Evolutionary conservation across 2,797 vertebrate species (phyloP), one percentile per base, ranked within the genome.

Genomic region (Spea hammondii): DNA sequence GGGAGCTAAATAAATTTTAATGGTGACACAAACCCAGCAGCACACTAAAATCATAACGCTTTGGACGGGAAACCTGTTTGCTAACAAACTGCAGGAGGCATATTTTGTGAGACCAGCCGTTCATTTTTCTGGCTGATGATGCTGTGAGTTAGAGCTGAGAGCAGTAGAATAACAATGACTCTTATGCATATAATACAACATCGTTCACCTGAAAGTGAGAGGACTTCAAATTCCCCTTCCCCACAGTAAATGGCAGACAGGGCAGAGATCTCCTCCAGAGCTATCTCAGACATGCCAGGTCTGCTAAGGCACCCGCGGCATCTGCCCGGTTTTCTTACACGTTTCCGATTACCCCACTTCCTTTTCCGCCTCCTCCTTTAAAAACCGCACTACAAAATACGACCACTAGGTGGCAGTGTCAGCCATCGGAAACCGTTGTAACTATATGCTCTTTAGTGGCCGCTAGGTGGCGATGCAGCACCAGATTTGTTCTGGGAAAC

Each of bases 231-330:
- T 68, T 92, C 92, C 55, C 83, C 88, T 46, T 85, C 88, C 70
- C 88, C 90, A 79, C 92, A 94, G 86, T 91, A 95, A 85, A 94
- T 94, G 46, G 93, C 91, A 1, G 88, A 86, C 65, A 95, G 75
- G 0, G 86, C 92, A 5, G 87, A 83, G 1, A 94, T 83, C 82
- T 95, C 94, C 67, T 94, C 91, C 74, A 32, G 55, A 9, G 85
- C 89, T 9, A 32, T 1, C 13, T 86, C 90, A 54, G 84, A 87
- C 91, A 90, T 92, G 79, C 74, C 77, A 6, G 54, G 17, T 9
- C 2, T 0, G 0, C 10, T 0, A 5, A 46, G 0, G 4, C 8
- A 9, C 10, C 0, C 0, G 14, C 1, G 6, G 51, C 32, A 47
- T 12, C 53, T 13, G 9, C 51, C 10, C 51, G 6, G 10, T 7